Conservation (phyloP, 2,888 invertebrate species). For the Ramazzottius varieornatus region DNA sequence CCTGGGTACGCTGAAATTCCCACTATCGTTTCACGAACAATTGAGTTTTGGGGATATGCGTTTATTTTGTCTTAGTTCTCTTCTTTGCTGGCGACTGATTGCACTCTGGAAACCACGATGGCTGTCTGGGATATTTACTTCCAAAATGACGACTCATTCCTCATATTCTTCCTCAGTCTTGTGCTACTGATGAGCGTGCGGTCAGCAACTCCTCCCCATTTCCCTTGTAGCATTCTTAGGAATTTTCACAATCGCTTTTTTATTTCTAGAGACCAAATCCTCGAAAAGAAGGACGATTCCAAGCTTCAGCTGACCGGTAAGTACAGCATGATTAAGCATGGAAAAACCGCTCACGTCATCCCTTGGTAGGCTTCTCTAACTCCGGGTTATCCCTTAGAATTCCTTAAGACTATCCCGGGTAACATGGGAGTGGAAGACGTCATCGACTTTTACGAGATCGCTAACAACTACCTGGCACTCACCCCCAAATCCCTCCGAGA, state of each 20-base stretch:
- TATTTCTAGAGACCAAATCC: slow-evolving; percentile 38
- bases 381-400: no score
- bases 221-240: background rate
- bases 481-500: slow-evolving; percentile 76
- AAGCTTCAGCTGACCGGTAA: slow-evolving; percentile 18
- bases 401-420: slow-evolving; percentile 14
- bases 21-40: background rate
- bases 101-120: slow-evolving; percentile 54
- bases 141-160: slow-evolving; percentile 80
- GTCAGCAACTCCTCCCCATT: background rate
- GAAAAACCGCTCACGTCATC: no score
- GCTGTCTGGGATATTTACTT: slow-evolving; percentile 93
- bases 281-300: slow-evolving; percentile 14
- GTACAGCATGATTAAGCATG: no score
- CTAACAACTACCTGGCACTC: slow-evolving; percentile 75
- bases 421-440: slow-evolving; percentile 78
- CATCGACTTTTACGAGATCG: slow-evolving; percentile 77
- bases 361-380: no score
- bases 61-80: slow-evolving; percentile 32
- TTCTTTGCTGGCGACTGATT: slow-evolving; percentile 61
- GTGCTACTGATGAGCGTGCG: slow-evolving; percentile 47
- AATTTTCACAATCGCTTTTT: slow-evolving; percentile 1
- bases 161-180: slow-evolving; percentile 72
- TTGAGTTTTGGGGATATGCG: background rate
- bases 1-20: slow-evolving; percentile 36